Conservation (phyloP, 1,140 invertebrate species). For the Mycetomoellerius zeteki region DNA sequence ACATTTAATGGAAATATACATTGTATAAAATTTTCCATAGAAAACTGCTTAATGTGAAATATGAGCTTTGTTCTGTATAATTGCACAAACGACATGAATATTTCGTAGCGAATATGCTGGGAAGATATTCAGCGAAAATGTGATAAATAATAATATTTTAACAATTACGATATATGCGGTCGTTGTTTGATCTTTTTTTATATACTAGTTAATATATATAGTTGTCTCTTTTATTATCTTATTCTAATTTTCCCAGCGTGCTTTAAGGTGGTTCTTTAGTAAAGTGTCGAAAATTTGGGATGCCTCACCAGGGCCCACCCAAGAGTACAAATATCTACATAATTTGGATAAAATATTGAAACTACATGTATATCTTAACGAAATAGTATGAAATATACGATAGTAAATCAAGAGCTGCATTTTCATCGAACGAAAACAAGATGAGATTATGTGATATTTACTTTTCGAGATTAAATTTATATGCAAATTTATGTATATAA, state of each 20-base stretch:
- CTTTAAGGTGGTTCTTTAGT: not conserved
- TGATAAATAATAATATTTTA: conserved; percentile 7
- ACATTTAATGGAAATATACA: conserved; percentile 13
- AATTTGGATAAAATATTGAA: no score
- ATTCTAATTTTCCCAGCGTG: conserved; percentile 27
- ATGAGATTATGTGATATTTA: no score
- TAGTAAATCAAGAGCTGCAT: no score
- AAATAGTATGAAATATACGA: no score
- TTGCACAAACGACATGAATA: conserved; percentile 52
- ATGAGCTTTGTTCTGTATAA: conserved; percentile 19
- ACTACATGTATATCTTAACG: no score
- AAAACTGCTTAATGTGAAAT: conserved; percentile 33
- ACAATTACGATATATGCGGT: not conserved
- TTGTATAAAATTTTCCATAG: not conserved
- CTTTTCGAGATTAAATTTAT: no score
- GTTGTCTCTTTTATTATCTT: not conserved
- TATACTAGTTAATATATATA: not conserved
- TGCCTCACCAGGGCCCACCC: no score
- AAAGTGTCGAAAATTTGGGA: no score
- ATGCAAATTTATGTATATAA: no score
- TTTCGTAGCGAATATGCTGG: conserved; percentile 21
- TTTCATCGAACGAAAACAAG: no score
- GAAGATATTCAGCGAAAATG: conserved; percentile 28
- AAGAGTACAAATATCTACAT: no score
- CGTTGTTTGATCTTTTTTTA: conserved; percentile 11